Evolutionary conservation across 2,797 vertebrate species (phyloP).

Genomic region (Sebastes aleutianus): DNA sequence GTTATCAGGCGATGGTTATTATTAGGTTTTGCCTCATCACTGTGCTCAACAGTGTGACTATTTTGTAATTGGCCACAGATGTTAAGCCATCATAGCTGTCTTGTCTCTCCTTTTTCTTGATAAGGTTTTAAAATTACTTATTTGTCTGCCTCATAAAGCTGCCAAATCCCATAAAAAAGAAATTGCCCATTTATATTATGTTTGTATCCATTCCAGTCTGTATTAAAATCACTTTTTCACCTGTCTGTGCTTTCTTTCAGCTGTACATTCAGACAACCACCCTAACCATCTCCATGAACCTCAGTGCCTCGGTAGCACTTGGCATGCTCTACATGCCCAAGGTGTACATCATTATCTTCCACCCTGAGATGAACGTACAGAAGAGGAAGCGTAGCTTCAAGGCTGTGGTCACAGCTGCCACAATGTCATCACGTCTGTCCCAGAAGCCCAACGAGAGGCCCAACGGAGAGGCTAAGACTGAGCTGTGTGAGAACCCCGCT

Average conservation of each 20-base stretch:
- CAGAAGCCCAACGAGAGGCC: slow-evolving; percentile 96
- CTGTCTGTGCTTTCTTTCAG: slow-evolving; percentile 71
- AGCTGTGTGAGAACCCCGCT: slow-evolving; percentile 91
- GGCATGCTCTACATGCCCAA: slow-evolving; percentile 99
- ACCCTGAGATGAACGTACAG: slow-evolving; percentile 97
- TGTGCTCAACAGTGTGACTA: slow-evolving; percentile 38
- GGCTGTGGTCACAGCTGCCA: slow-evolving; percentile 97
- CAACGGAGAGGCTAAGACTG: slow-evolving; percentile 97
- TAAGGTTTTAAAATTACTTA: slow-evolving; percentile 26
- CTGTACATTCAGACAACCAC: slow-evolving; percentile 99
- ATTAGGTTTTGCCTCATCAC: slow-evolving; percentile 39
- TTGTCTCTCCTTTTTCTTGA: slow-evolving; percentile 32
- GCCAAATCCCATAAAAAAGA: background rate
- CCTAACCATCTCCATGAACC: slow-evolving; percentile 99
- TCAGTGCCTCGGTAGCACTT: slow-evolving; percentile 98
- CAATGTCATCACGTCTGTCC: slow-evolving; percentile 96
- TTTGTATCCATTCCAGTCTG: background rate
- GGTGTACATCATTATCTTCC: slow-evolving; percentile 99
- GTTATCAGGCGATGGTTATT: slow-evolving; percentile 39
- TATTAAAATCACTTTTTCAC: slow-evolving; percentile 1
- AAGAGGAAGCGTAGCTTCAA: slow-evolving; percentile 99
- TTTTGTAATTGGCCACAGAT: slow-evolving; percentile 48
- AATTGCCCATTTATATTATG: background rate
- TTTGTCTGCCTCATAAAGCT: slow-evolving; percentile 19
- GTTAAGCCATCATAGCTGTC: slow-evolving; percentile 19